Evolutionary conservation across 2,113 vertebrate species (phyloP), one percentile per base, ranked within the genome.

Genomic region (Mandrillus leucophaeus): DNA sequence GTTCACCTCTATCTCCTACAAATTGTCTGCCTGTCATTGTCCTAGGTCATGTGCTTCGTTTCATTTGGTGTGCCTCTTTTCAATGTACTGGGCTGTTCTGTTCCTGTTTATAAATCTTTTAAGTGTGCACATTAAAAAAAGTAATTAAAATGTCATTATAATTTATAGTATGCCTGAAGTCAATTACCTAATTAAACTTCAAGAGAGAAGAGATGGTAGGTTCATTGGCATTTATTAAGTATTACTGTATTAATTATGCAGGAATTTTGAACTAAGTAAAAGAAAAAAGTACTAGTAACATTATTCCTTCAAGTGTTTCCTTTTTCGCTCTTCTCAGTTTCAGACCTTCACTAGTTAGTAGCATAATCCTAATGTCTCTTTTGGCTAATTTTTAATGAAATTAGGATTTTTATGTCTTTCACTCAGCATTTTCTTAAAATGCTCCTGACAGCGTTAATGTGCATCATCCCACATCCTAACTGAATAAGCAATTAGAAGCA

Each of bases 131-230:
- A 98, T 99, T 99, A 98, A 99, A 98, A 98, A 98, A 98, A 98
- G 98, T 99, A 99, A 99, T 99, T 99, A 98, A 98, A 98, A 99
- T 99, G 99, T 99, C 98, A 98, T 98, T 98, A 98, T 98, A 98
- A 98, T 98, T 99, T 99, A 98, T 98, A 98, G 97, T 97, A 98
- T 8, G 98, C 99, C 98, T 98, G 98, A 98, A 99, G 99, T 98
- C 98, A 99, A 88, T 98, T 98, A 98, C 98, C 97, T 98, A 99
- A 99, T 99, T 99, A 99, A 98, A 98, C 84, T 94, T 96, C 97
- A 98, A 97, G 96, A 98, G 96, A 97, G 98, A 96, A 98, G 98
- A 98, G 97, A 96, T 98, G 98, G 97, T 96, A 98, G 96, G 97
- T 98, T 98, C 97, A 96, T 97, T 98, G 98, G 97, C 98, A 98